phyloP scores from a whole-genome alignment of 2,888 invertebrate species.

The Ectemnius continuus region DNA sequence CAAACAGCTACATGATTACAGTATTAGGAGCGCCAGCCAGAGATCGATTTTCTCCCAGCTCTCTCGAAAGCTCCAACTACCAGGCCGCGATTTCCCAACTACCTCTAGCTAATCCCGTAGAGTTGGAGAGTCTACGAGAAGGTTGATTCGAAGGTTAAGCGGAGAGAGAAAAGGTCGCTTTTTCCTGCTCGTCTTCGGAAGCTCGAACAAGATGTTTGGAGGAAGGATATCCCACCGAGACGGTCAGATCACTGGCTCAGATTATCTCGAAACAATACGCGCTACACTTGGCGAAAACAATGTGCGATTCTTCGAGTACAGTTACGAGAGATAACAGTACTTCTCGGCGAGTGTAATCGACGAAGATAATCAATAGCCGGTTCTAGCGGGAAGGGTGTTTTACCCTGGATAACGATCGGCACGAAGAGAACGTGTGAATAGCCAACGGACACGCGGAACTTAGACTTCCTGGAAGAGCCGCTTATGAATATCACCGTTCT shows the following conservation, averaged over 20 bases:
- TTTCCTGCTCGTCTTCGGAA: no score
- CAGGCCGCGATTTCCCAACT: not conserved
- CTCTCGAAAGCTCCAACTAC: not conserved
- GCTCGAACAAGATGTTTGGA: no score
- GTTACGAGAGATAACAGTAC: slow-evolving; percentile 14
- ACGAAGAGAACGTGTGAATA: slow-evolving; percentile 39
- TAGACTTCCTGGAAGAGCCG: slow-evolving; percentile 36
- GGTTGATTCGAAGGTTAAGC: no score
- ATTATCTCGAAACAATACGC: slow-evolving; percentile 1
- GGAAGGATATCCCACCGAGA: no score
- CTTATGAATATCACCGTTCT: slow-evolving; percentile 51
- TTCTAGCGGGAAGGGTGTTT: slow-evolving; percentile 29
- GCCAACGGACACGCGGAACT: slow-evolving; percentile 15
- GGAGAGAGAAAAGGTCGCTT: no score
- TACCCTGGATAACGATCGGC: slow-evolving; percentile 38
- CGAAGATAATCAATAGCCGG: slow-evolving; percentile 29
- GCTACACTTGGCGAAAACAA: slow-evolving; percentile 18
- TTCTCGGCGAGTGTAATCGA: slow-evolving; percentile 20
- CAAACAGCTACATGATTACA: not conserved
- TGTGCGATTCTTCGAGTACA: slow-evolving; percentile 22
- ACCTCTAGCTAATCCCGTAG: no score
- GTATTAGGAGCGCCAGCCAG: no score
- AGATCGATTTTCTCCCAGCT: no score
- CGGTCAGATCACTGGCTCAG: not conserved
- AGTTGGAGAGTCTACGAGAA: no score